Base-by-base conservation (phyloP, 2,113 vertebrate species). In the Rhinolophus sinicus region DNA sequence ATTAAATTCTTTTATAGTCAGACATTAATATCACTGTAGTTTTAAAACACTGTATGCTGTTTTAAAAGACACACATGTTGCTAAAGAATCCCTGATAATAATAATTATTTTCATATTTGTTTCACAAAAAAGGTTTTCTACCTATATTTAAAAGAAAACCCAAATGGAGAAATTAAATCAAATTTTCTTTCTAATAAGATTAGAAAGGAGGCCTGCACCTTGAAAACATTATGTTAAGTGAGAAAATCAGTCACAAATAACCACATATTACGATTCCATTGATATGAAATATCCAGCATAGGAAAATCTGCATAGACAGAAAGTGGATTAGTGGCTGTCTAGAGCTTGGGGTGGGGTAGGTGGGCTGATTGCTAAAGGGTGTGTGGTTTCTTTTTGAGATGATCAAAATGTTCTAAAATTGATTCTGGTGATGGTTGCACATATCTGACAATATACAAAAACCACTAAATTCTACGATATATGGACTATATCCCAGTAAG, bases 321-420 rank as follows among this genome's bases (percentile, higher is more conserved):
- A 88, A 64, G 26, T 18, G 72, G 70, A 44, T 40, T 16, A 52
- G 26, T 15, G 52, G 3, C 15, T 82, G 40, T 21, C 56, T 40
- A 44, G 35, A 72, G 19, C 13, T 75, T 86, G 58, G 58, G 47
- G n/a, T 60, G 58, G 15, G 13, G 40, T 30, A 14, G 6, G 35
- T 30, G 28, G 70, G 21, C 3, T 54, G 33, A 87, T 0, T 44
- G 14, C 28, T 62, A 62, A 77, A 54, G 35, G 67, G 9, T 38
- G 54, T 1, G 35, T 65, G 21, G 12, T 58, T 94, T 58, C 70
- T 87, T 72, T 88, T 16, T 58, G 54, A 81, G 58, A 60, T 50
- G 21, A 86, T 69, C 7, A 82, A 85, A 97, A 67, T 90, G 60
- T 60, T 86, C 38, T 77, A 56, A 94, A 50, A 76, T 33, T 76